Percentiles rank a stretch among this genome's conserved stretches.
Evolutionary conservation across 2,888 invertebrate species (phyloP).

Genomic region (Cataglyphis albicans): DNA sequence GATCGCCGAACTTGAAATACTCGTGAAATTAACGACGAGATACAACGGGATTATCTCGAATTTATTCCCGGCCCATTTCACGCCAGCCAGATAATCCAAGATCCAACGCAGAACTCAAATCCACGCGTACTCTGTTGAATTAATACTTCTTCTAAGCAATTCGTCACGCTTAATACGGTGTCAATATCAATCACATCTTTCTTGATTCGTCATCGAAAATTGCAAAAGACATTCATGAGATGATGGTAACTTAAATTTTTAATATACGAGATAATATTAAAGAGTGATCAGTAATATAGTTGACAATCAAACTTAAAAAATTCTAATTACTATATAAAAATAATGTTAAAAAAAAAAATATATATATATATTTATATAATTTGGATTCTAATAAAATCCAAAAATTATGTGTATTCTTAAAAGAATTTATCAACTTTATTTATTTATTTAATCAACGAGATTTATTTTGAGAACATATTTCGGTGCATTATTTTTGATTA

Average conservation of each 20-base stretch:
- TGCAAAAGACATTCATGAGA: not conserved
- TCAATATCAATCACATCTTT: constrained; percentile 15
- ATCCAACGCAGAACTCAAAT: constrained; percentile 47
- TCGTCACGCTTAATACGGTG: constrained; percentile 40
- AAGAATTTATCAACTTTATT: not conserved
- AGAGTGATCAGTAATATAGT: not conserved
- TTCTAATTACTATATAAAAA: not conserved
- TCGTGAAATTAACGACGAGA: constrained; percentile 50
- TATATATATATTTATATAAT: no score
- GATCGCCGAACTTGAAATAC: not conserved
- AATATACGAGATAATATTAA: not conserved
- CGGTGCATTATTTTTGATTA: not conserved
- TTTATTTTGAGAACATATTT: not conserved
- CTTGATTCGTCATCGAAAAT: not conserved
- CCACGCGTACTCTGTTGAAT: constrained; percentile 51
- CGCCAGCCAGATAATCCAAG: constrained; percentile 52
- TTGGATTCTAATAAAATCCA: no score
- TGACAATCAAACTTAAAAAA: not conserved
- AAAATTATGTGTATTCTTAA: not conserved
- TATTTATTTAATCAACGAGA: not conserved
- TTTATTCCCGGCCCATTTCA: constrained; percentile 55
- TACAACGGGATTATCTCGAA: constrained; percentile 51
- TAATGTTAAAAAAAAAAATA: not conserved
- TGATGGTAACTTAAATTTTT: not conserved
- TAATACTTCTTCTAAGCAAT: constrained; percentile 42